Percentiles rank a stretch among this genome's conserved stretches.
These are phyloP conservation scores for Hydrolagus colliei DNA, from an alignment of 2,797 vertebrate genomes.

Conservation along the genomic window DNA sequence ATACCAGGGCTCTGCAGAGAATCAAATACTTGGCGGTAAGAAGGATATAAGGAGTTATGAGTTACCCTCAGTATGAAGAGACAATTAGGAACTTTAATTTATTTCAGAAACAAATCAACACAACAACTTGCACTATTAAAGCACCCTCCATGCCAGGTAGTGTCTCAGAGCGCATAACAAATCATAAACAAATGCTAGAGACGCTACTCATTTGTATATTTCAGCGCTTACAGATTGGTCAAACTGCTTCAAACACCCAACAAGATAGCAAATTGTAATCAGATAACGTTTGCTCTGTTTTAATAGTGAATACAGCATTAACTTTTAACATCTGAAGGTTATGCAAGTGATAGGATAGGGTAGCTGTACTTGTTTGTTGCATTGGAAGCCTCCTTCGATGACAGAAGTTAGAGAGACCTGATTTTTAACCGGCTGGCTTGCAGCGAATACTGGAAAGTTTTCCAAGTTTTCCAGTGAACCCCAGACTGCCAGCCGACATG, in stretches of 20 bases:
- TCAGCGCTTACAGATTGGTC: no score
- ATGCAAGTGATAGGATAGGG: no score
- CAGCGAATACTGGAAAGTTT: not conserved
- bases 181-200: no score
- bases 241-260: no score
- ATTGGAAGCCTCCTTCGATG: not conserved
- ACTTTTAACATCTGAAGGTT: not conserved
- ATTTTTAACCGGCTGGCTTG: constrained; percentile 3
- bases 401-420: not conserved
- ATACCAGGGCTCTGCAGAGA: not conserved
- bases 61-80: no score
- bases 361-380: not conserved
- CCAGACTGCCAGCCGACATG: constrained; percentile 43
- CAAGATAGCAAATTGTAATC: not conserved
- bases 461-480: constrained; percentile 47
- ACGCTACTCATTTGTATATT: no score
- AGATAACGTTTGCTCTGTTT: not conserved
- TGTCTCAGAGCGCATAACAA: no score
- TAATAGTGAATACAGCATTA: not conserved
- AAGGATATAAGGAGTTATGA: no score
- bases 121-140: no score
- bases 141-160: no score
- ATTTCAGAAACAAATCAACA: no score
- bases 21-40: not conserved
- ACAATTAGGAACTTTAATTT: no score